Base-by-base conservation (phyloP, 1,140 invertebrate genomes). In the Ladona fulva region DNA sequence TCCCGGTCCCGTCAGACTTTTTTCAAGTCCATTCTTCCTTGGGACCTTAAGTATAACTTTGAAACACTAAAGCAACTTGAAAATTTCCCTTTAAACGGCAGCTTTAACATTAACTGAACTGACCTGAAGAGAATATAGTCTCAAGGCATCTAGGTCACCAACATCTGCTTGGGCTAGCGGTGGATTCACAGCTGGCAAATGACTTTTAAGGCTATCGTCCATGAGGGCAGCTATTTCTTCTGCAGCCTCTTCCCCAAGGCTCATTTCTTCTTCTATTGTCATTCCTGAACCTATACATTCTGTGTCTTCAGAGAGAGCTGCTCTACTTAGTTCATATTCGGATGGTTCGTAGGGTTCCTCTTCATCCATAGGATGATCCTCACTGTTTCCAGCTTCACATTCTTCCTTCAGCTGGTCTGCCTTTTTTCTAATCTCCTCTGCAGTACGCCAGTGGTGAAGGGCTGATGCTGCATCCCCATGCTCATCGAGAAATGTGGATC, bases 401-500 rank as follows among this genome's bases (percentile, higher is more conserved):
- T 89, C 75, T 82, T 84, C 83, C 92, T 92, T 16, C 86, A 86
- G 78, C 88, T 80, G 75, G 87, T 83, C 37, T 80, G 77, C 79
- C 25, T 80, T 79, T 82, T 78, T 80, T 80, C 85, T 80, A 78
- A 83, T 78, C 14, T 80, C 78, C 76, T 82, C 80, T 74, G 83
- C 80, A 29, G 80, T 81, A 78, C 83, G 79, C 80, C 81, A 83
- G 83, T 82, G 80, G 37, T 81, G 77, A 1, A 83, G 79, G 12
- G 82, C 80, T 25, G 74, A 79, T 42, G 10, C 59, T 37, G 42
- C 89, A 83, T 94, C 92, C 83, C 92, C 92, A 83, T 93, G 91
- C 83, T 94, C 92, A 84, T 96, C 94, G 19, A 95, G 87, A 85
- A 92, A 94, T 25, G 94, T 95, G 1, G 93, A 89, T 16, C 94